Evolutionary conservation across 2,113 vertebrate genomes (phyloP), one percentile per base, ranked within the genome.

Genomic region (Scytalopus superciliaris): DNA sequence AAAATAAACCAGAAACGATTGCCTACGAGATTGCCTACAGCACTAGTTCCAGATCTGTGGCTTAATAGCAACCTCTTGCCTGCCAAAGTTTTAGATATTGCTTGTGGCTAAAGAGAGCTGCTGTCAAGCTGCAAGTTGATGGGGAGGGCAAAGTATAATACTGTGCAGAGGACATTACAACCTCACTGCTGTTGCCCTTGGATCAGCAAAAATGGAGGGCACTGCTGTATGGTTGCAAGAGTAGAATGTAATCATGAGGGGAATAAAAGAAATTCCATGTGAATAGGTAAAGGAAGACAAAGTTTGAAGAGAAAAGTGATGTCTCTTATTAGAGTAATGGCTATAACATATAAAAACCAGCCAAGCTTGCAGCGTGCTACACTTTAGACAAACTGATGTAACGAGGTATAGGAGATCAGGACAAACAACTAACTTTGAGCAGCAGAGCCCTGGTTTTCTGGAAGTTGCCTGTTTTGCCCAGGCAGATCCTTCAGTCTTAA

Each of bases 1-100:
- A 91, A 92, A 96, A 68, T 17, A 84, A 87, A 79, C 31, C 50
- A 88, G 85, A 95, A 97, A 30, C 89, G 55, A 91, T 4, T 50
- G 72, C 72, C 91, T 88, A 52, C 62, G 31, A 90, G 55, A 91
- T 4, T 50, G 72, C 72, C 91, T 88, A 52, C 62, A 81, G 76
- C 80, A 74, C 42, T 52, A 88, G 64, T 72, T 92, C 50, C 86
- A 96, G 68, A 84, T n/a, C 28, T 74, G 72, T 90, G 64, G 49
- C 76, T 95, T 90, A 90, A 92, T 47, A 93, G 73, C 68, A 96
- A 56, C 39, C 27, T 84, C 39, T 89, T 64, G 80, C 73, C 68
- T 81, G 80, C 56, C 73, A 93, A n/a, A 91, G 22, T 87, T 88
- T 67, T 64, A 78, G 39, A 72, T 78, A 81, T 23, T 74, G 55